Evolutionary conservation across 1,140 invertebrate species (phyloP).

Genomic region (Bursaphelenchus mucronatus): DNA sequence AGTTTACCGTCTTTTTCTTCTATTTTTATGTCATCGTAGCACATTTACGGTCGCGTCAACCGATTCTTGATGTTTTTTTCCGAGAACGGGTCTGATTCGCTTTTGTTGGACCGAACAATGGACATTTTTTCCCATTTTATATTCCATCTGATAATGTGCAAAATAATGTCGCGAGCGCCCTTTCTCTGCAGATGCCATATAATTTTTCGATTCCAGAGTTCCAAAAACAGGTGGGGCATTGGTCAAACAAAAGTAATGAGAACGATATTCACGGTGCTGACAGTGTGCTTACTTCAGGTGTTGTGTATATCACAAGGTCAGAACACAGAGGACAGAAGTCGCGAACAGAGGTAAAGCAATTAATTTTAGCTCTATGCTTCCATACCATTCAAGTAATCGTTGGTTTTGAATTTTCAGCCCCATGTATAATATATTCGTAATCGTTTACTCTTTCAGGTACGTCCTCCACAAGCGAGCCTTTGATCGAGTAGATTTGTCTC

Average conservation of each 20-base stretch:
- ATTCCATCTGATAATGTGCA: background rate
- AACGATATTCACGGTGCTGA: background rate
- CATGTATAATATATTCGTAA: background rate
- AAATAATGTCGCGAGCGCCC: background rate
- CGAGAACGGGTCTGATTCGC: background rate
- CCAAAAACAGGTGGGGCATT: constrained; percentile 2
- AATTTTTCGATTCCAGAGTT: background rate
- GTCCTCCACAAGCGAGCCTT: constrained; percentile 10
- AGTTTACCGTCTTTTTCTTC: too few relatives aligned
- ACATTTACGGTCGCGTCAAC: background rate
- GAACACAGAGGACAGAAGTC: background rate
- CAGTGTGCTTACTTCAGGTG: background rate
- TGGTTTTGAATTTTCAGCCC: background rate
- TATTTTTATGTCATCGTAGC: background rate
- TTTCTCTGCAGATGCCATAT: background rate
- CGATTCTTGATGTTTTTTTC: constrained; percentile 2
- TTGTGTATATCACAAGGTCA: background rate
- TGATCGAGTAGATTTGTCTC: constrained; percentile 5
- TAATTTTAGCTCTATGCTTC: background rate
- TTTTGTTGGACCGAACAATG: background rate
- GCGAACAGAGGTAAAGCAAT: background rate
- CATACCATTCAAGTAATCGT: background rate
- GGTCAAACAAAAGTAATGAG: background rate
- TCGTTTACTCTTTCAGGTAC: background rate
- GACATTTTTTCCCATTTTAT: too few relatives aligned